Evolutionary conservation across 1,140 invertebrate species (phyloP), one percentile per base, ranked within the genome.

Genomic region (Argopecten irradians): DNA sequence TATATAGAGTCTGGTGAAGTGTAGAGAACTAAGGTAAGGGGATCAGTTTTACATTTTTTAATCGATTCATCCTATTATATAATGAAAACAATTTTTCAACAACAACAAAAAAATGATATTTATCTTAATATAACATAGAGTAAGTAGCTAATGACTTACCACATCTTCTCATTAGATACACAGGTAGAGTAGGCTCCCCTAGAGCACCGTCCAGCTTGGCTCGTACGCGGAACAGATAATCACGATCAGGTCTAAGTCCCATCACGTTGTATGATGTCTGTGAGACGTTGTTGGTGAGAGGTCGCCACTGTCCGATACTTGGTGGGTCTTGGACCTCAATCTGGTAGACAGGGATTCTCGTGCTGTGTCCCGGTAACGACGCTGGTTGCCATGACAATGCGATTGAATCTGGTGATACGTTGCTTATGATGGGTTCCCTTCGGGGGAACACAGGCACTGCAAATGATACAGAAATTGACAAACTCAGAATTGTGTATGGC

Each of bases 231-330:
- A 95, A 95, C 84, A 95, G 86, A 83, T 95, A 95, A 43, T 95
- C 94, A 34, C 91, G 86, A 88, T 95, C 94, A 32, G 94, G 93
- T 92, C 98, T 97, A 0, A 99, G 96, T 94, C 93, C 94, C 28
- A 91, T 92, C 22, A 95, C 87, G 16, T 86, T 90, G 89, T 91
- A 91, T 46, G n/a, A 86, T 89, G 7, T 90, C 89, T 41, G 82
- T 28, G 89, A 85, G 34, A 94, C 82, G 19, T 91, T 85, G 13
- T 89, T 83, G 16, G 91, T 90, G 11, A 94, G 46, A 16, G 89
- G 84, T n/a, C 35, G 83, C 94, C 94, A 94, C 28, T 85, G n/a
- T n/a, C 90, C 89, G 33, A 91, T 88, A 84, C 91, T 92, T 9
- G 94, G 93, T 19, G 93, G 92, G n/a, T 93, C 92, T 83, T 92